phyloP scores from a whole-genome alignment of 2,888 invertebrate genomes.

The Emmelina monodactyla region DNA sequence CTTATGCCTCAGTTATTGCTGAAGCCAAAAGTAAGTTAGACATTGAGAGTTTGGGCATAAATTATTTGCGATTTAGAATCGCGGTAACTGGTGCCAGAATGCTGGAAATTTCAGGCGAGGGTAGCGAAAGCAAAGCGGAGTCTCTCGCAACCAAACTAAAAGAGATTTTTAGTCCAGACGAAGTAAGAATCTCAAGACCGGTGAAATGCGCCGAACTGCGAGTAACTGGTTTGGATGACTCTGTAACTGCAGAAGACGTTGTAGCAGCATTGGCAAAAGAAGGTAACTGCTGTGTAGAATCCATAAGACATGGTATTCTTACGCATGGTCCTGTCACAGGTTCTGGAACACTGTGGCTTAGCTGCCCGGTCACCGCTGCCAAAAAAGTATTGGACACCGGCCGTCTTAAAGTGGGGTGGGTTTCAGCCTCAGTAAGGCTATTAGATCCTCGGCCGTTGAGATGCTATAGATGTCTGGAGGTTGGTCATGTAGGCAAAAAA shows the following conservation, averaged over 20 bases:
- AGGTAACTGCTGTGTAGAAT: background rate
- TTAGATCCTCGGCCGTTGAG: background rate
- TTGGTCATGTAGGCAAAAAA: background rate
- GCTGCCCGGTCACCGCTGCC: too few relatives aligned
- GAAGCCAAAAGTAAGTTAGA: background rate
- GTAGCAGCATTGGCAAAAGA: background rate
- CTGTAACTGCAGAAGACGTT: background rate
- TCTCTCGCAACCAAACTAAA: background rate
- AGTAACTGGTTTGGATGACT: conserved; percentile 1
- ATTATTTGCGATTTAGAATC: background rate
- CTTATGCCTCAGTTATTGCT: too few relatives aligned
- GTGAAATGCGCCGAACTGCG: conserved; percentile 1
- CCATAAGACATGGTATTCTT: conserved; percentile 1
- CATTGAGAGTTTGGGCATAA: background rate
- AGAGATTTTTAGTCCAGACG: background rate
- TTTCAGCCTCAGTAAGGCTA: too few relatives aligned
- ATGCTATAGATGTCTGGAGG: background rate
- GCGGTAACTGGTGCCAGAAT: background rate
- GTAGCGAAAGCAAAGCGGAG: background rate
- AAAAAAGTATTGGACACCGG: too few relatives aligned
- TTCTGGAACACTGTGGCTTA: conserved; percentile 5
- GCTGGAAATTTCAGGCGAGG: background rate
- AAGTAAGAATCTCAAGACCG: background rate
- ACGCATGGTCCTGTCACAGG: background rate
- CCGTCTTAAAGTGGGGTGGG: too few relatives aligned